phyloP scores from a whole-genome alignment of 2,113 vertebrate genomes.

The Tragelaphus strepsiceros region DNA sequence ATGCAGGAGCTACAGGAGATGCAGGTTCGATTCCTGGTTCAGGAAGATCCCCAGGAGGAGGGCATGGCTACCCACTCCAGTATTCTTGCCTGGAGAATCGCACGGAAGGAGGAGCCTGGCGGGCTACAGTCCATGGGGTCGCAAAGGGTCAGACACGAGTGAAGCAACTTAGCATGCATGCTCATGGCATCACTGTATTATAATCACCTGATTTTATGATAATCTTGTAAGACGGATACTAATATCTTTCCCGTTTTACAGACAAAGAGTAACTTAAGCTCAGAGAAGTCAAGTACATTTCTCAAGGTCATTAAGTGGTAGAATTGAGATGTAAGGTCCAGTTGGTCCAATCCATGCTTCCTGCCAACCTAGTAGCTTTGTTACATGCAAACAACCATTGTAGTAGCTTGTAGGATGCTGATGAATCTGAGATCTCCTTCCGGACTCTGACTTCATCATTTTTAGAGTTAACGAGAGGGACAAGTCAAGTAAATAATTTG shows the following conservation, averaged over 20 bases:
- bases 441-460: neutral
- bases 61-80: neutral
- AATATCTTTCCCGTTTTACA: neutral
- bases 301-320: neutral
- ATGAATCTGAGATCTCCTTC: neutral
- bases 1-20: neutral
- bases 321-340: neutral
- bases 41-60: neutral
- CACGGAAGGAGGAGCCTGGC: neutral
- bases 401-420: neutral
- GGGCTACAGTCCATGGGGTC: neutral
- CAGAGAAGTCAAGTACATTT: neutral
- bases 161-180: neutral
- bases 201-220: neutral
- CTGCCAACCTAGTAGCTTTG: neutral
- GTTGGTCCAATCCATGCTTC: neutral
- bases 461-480: neutral
- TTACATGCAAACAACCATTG: neutral
- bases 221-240: neutral
- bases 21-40: neutral
- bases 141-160: accelerated
- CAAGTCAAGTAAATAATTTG: neutral
- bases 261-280: neutral
- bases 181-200: neutral
- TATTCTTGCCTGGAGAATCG: neutral